phyloP scores from a whole-genome alignment of 30 jellyfish, hydroid and myxozoan species.

The Hydractinia echinata region DNA sequence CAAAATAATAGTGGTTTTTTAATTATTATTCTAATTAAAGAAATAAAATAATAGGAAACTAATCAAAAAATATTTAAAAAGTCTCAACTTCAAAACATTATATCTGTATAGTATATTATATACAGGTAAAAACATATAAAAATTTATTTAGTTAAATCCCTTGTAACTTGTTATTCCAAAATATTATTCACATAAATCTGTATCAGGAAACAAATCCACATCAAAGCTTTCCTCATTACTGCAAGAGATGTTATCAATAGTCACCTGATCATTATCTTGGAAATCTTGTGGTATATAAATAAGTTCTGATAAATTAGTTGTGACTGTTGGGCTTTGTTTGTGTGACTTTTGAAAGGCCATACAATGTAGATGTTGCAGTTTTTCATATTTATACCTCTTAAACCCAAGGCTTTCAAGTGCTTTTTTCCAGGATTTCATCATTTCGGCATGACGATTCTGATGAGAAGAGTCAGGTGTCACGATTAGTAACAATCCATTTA shows the following conservation, averaged over 20 bases:
- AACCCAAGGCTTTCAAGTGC: constrained; percentile 66
- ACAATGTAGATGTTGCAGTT: constrained; percentile 81
- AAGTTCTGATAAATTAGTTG: constrained; percentile 21
- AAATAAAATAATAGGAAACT: too few species aligned
- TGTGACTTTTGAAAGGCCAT: constrained; percentile 72
- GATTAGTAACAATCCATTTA: constrained; percentile 50
- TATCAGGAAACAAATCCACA: background rate
- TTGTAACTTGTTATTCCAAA: too few species aligned
- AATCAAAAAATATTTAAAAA: too few species aligned
- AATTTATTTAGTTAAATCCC: too few species aligned
- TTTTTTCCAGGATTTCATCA: constrained; percentile 66
- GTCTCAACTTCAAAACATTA: too few species aligned
- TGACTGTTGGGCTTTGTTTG: background rate
- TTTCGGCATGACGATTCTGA: constrained; percentile 59
- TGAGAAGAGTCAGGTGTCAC: constrained; percentile 84
- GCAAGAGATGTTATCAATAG: background rate
- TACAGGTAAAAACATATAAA: too few species aligned
- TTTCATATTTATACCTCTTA: constrained; percentile 52
- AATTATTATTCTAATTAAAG: too few species aligned
- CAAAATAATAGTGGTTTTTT: too few species aligned
- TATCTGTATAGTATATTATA: too few species aligned
- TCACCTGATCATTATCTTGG: constrained; percentile 26
- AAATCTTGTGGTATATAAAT: constrained; percentile 76
- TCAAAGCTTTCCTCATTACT: background rate
- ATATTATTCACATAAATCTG: background rate